A percentile compares a stretch with the other conserved stretches of the same genome.
phyloP scores from a whole-genome alignment of 2,113 vertebrate species.

The Salvelinus namaycush region DNA sequence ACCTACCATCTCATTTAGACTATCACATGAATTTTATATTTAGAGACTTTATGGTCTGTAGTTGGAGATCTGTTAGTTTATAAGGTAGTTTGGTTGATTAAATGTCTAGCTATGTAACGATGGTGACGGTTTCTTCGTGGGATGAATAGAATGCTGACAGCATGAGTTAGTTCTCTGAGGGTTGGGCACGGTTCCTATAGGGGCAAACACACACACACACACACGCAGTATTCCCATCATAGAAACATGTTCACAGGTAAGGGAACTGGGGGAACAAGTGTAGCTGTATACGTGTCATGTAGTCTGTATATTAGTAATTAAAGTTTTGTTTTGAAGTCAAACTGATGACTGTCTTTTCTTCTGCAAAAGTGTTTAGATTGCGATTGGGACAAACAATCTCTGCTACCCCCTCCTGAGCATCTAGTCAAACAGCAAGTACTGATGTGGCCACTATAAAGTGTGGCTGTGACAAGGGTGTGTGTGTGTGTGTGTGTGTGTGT shows the following conservation, averaged over 20 bases:
- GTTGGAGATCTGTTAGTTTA: background rate
- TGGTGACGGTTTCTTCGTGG: background rate
- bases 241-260: no score
- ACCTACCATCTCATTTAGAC: no score
- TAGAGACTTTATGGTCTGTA: no score
- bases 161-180: background rate
- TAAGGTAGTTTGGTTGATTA: background rate
- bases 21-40: background rate
- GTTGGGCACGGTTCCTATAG: no score
- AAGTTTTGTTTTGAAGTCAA: background rate
- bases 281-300: no score
- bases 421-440: background rate
- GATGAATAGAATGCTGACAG: background rate
- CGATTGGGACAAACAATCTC: background rate
- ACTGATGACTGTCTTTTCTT: background rate
- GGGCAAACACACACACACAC: no score
- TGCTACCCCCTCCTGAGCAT: background rate
- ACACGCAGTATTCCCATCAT: no score
- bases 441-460: background rate
- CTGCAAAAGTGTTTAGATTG: background rate
- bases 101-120: background rate
- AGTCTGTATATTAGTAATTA: background rate
- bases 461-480: background rate
- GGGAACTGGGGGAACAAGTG: no score
- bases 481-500: slow-evolving; percentile 2